Evolutionary conservation across 2,113 vertebrate genomes (phyloP).

Genomic region (Varanus komodoensis): DNA sequence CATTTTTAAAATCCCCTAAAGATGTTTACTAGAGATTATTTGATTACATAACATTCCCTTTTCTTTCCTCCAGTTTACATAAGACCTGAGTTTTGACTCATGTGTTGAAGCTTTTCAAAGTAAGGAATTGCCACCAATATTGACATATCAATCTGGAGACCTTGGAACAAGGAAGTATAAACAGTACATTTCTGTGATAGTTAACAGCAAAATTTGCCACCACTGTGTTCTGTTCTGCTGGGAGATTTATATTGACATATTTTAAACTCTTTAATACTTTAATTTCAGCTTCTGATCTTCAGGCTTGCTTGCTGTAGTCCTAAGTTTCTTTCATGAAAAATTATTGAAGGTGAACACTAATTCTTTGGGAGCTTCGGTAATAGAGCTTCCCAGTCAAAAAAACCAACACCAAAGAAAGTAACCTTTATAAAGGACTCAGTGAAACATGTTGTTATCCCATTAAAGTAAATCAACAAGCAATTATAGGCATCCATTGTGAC

Average conservation of each 20-base stretch:
- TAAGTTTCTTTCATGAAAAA: background rate
- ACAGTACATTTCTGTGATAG: background rate
- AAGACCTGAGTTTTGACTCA: background rate
- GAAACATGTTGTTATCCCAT: slow-evolving; percentile 11
- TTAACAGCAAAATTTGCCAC: background rate
- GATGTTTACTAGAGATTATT: background rate
- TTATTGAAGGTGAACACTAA: background rate
- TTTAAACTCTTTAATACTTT: background rate
- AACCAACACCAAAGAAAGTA: background rate
- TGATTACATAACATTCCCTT: background rate
- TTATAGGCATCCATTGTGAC: slow-evolving; percentile 14
- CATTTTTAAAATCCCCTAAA: background rate
- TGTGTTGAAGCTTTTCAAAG: background rate
- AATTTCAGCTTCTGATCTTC: background rate
- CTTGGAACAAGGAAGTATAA: background rate
- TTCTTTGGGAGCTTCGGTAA: background rate
- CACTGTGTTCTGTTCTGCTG: background rate
- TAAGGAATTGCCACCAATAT: background rate
- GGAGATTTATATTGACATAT: background rate
- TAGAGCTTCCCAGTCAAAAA: background rate
- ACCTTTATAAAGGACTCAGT: slow-evolving; percentile 7
- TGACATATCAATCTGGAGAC: background rate
- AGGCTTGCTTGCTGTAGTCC: background rate
- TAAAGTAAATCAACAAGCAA: slow-evolving; percentile 23
- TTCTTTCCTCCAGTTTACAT: background rate